These are phyloP conservation scores for Hoplostethus atlanticus DNA, from an alignment of 2,797 vertebrate species.

Conservation along the genomic window DNA sequence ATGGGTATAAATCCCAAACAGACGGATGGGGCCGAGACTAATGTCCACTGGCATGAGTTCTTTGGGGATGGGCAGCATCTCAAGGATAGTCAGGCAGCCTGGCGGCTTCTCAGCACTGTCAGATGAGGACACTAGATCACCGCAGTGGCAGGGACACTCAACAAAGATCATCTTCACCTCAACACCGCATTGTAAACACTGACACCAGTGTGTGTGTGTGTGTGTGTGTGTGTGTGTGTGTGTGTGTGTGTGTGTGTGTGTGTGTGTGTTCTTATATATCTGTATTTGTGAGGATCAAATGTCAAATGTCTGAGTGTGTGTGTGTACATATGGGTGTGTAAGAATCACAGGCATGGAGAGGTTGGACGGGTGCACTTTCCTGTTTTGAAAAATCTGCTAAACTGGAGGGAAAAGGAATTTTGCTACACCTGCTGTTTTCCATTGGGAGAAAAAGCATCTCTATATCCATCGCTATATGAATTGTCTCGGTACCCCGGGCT, in stretches of 20 bases:
- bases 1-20: constrained; percentile 80
- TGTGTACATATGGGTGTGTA: constrained; percentile 18
- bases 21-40: constrained; percentile 79
- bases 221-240: neutral
- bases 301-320: neutral
- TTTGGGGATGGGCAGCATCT: constrained; percentile 73
- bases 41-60: constrained; percentile 78
- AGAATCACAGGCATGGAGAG: constrained; percentile 5
- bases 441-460: constrained; percentile 35
- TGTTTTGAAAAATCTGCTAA: constrained; percentile 30
- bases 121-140: constrained; percentile 66
- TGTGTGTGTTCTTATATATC: neutral
- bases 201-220: neutral
- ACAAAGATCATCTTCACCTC: constrained; percentile 63
- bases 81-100: constrained; percentile 67
- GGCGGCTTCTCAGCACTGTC: constrained; percentile 57
- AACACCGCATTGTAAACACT: constrained; percentile 48
- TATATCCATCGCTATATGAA: constrained; percentile 51
- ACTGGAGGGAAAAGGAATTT: constrained; percentile 54
- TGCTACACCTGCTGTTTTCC: constrained; percentile 65
- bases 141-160: constrained; percentile 54
- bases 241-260: neutral
- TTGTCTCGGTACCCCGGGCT: constrained; percentile 68
- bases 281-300: too few relatives aligned
- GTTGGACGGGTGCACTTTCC: neutral